Percentiles rank a stretch among this genome's conserved stretches.
Conservation (phyloP, 2,113 vertebrate genomes). For the Cariama cristata region DNA sequence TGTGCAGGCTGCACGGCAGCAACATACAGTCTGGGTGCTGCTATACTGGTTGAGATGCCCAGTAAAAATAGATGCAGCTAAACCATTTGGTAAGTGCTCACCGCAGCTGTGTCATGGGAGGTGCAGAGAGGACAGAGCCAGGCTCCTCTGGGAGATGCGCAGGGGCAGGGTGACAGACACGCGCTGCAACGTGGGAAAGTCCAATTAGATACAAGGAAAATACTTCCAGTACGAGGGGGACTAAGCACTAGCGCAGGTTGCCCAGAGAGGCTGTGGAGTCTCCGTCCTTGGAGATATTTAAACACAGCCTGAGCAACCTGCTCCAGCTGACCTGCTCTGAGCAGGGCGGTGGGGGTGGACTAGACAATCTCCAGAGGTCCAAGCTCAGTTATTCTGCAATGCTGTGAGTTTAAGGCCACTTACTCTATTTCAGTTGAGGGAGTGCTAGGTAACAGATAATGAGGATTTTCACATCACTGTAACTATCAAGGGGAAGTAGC, state of each 20-base stretch:
- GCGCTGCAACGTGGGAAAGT: not conserved
- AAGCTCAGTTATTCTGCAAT: not conserved
- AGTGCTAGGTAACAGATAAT: not conserved
- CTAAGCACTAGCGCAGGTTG: not conserved
- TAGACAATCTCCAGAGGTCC: not conserved
- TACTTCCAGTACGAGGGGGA: not conserved
- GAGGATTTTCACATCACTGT: not conserved
- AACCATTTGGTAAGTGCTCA: not conserved
- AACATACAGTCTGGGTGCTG: not conserved
- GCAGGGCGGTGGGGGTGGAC: accelerated
- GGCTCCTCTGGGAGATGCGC: not conserved
- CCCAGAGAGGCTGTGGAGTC: not conserved
- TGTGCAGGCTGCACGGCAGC: not conserved
- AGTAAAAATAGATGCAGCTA: not conserved
- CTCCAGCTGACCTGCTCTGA: not conserved
- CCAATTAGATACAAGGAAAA: not conserved
- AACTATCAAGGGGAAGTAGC: not conserved
- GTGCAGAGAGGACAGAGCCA: not conserved
- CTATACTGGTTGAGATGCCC: not conserved
- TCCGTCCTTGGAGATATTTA: not conserved
- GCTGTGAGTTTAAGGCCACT: not conserved
- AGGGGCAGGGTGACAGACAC: not conserved
- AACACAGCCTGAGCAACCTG: not conserved
- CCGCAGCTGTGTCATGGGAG: not conserved
- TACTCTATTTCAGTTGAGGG: not conserved